phyloP scores from a whole-genome alignment of 2,888 invertebrate species.

The Gymnoscelis rufifasciata region DNA sequence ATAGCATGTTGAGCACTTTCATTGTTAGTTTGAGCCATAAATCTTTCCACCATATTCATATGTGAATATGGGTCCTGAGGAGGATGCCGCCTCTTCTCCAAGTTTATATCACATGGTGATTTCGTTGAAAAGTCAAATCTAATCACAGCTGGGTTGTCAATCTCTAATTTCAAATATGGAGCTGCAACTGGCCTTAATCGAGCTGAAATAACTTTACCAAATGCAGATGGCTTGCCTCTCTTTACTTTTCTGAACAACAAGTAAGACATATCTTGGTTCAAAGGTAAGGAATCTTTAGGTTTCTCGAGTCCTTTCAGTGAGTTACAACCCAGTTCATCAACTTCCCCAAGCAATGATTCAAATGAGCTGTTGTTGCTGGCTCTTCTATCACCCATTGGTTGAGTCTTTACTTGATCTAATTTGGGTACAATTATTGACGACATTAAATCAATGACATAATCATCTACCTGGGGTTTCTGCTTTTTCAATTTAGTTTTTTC shows the following conservation, averaged over 20 bases:
- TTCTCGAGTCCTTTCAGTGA: conserved; percentile 3
- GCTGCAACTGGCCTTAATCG: conserved; percentile 49
- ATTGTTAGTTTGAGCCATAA: conserved; percentile 23
- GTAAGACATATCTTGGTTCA: conserved; percentile 50
- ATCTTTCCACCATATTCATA: conserved; percentile 26
- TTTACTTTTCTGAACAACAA: conserved; percentile 46
- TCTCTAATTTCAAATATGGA: conserved; percentile 46
- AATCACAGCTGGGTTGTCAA: conserved; percentile 33
- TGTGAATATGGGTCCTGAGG: conserved; percentile 20
- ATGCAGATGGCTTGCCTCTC: conserved; percentile 50
- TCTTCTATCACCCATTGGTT: conserved; percentile 15
- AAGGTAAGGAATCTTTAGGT: conserved; percentile 15
- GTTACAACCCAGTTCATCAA: conserved; percentile 3
- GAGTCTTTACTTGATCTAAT: conserved; percentile 26
- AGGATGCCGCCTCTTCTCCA: conserved; percentile 45
- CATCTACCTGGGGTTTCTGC: conserved; percentile 37
- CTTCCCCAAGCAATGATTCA: conserved; percentile 46
- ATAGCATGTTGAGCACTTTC: neutral
- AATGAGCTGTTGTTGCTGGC: conserved; percentile 42
- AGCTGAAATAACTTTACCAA: conserved; percentile 57
- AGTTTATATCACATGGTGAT: conserved; percentile 60
- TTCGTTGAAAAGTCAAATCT: conserved; percentile 57
- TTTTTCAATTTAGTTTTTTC: conserved; percentile 41
- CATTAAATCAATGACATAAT: conserved; percentile 56
- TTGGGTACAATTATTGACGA: conserved; percentile 43